These are phyloP conservation scores for Hydropotes inermis DNA, from an alignment of 2,113 vertebrate species.

Conservation along the genomic window DNA sequence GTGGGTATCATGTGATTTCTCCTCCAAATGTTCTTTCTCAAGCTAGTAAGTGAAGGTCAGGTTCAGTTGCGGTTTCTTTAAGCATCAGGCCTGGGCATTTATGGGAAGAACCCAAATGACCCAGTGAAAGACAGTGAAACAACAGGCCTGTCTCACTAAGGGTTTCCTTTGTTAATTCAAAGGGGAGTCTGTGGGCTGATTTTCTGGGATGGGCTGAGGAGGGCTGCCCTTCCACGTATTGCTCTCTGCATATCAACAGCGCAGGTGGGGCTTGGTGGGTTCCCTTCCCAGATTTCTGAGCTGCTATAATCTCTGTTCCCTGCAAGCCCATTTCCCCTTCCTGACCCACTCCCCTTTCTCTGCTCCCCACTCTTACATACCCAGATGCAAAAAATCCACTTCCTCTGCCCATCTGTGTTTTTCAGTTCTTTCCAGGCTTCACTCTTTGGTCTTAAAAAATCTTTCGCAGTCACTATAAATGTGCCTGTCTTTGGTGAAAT, in stretches of 20 bases:
- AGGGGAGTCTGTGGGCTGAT: neutral
- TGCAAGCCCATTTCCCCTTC: neutral
- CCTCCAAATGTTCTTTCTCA: no score
- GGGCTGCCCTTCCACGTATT: rapidly evolving
- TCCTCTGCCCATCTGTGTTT: neutral
- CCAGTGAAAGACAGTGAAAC: neutral
- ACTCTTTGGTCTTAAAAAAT: neutral
- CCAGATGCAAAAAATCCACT: neutral
- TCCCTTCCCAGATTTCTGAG: neutral
- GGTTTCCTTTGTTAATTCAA: neutral
- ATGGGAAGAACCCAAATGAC: neutral
- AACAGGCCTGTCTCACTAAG: neutral
- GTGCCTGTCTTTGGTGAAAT: neutral
- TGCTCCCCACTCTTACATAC: rapidly evolving
- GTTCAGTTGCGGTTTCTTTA: rapidly evolving
- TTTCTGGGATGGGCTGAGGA: neutral
- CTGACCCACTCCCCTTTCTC: neutral
- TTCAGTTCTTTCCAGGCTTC: neutral
- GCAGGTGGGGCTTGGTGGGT: neutral
- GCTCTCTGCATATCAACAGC: neutral
- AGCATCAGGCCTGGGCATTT: neutral
- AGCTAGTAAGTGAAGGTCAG: rapidly evolving
- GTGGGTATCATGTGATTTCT: rapidly evolving
- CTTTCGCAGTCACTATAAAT: neutral
- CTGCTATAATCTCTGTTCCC: neutral